Evolutionary conservation across 2,797 vertebrate genomes (phyloP), one percentile per base, ranked within the genome.

Genomic region (Pogonophryne albipinna): DNA sequence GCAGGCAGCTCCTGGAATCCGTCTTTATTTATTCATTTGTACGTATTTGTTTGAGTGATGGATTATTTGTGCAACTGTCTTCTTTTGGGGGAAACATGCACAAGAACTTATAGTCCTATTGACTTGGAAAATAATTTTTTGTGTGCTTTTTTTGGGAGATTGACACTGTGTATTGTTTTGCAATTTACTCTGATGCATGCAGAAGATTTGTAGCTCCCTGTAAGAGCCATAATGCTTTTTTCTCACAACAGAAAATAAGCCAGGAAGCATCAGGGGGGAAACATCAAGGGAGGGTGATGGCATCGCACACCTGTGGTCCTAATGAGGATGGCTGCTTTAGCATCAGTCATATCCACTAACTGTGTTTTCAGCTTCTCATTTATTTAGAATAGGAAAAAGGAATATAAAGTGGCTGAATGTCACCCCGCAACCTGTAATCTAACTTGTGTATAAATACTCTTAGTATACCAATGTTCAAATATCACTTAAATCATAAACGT

Each of bases 231-330:
- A 82, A 20, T 66, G 41, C 34, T 81, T 68, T 50, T 27, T 38
- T 47, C n/a, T 66, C 49, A 76, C 34, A 67, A 76, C 51, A 56
- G 65, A 83, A 87, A 82, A 70, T 72, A 79, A 78, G 67, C 71
- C 56, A 53, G 59, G 71, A 59, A 83, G 68, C 76, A 78, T 74
- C 60, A n/a, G 72, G 72, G 69, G 49, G 46, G 50, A n/a, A 38
- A 52, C 74, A 80, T 71, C 74, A 67, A 70, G 79, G 71, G 84
- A 55, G 78, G 80, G 70, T 71, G 70, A 78, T 75, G 78, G 66
- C 66, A 73, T 80, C 76, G 73, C 71, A 81, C 89, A 92, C 91
- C 90, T 91, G 88, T 88, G 85, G 89, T 85, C 71, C 85, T 93
- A 90, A 92, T 90, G 83, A 90, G 69, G 46, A 76, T 79, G 61